Conservation (phyloP, 2,888 invertebrate genomes). For the Holacanthella duospinosa region DNA sequence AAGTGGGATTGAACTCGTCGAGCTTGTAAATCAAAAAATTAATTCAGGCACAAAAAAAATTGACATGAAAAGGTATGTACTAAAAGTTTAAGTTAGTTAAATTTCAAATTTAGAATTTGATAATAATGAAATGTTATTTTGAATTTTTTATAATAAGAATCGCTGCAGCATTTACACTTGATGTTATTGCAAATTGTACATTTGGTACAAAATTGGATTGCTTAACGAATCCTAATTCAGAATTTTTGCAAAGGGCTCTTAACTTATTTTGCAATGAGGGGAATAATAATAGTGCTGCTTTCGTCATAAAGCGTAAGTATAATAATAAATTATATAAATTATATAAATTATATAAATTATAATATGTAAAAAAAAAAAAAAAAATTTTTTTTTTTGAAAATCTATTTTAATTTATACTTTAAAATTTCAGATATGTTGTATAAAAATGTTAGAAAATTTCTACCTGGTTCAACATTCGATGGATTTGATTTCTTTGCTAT, state of each 20-base stretch:
- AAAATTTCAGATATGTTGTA: neutral
- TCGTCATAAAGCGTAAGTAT: too few relatives aligned
- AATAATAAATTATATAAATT: too few relatives aligned
- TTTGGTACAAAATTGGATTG: neutral
- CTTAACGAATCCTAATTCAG: neutral
- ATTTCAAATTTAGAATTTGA: too few relatives aligned
- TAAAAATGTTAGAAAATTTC: neutral
- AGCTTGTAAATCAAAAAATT: neutral
- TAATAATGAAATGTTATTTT: neutral
- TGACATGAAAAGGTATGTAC: slow-evolving; percentile 1
- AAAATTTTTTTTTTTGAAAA: too few relatives aligned
- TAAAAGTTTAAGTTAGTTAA: neutral
- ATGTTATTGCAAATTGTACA: neutral
- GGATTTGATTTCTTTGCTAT: neutral
- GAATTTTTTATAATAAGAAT: neutral
- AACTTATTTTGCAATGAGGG: too few relatives aligned
- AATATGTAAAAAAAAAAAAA: too few relatives aligned
- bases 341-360: too few relatives aligned
- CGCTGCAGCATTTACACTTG: neutral
- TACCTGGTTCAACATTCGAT: neutral
- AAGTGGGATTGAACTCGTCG: neutral
- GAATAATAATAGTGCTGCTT: too few relatives aligned
- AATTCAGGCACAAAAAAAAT: neutral
- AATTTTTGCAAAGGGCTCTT: neutral
- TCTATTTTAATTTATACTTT: neutral